Evolutionary conservation across 2,113 vertebrate genomes (phyloP), one percentile per base, ranked within the genome.

Genomic region (Atherinomorus stipes): DNA sequence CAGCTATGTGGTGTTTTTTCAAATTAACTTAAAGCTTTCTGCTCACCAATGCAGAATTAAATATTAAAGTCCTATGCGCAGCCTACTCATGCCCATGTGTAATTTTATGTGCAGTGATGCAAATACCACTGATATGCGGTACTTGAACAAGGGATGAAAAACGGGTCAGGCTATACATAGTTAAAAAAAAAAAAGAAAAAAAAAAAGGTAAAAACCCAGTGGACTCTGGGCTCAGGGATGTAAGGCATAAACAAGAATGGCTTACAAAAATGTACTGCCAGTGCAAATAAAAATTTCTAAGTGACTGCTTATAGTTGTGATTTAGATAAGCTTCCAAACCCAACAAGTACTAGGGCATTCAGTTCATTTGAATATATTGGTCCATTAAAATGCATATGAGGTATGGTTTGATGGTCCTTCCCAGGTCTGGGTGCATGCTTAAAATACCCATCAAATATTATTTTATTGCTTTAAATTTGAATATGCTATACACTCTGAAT

Each of bases 41-140:
- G 79, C 69, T 81, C 50, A 83, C 81, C 81, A 81, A 60, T 81
- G 84, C 81, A 71, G 62, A 76, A 69, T 68, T 65, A 64, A 76
- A 85, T 75, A 59, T 83, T 61, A 12, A 78, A 78, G 51, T 78
- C 47, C 49, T 53, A 79, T 44, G 38, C 73, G 34, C 64, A 68
- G 47, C 74, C 21, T 68, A 65, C 57, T 50, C 52, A 50, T 47
- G 34, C 53, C 38, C 69, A 53, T 68, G 50, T 73, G 71, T 75
- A 50, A 64, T 56, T 75, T 64, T 16, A 44, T 42, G 62, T 10
- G 66, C 63, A 81, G 53, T 38, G 69, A 68, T 67, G 70, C 19
- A 2, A 28, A 74, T 18, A 49, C n/a, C 38, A 23, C 25, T 75
- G 62, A 76, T 67, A 58, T 50, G 28, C 47, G 31, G 40, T 71